Percentiles rank a stretch among this genome's conserved stretches.
These are phyloP conservation scores for Ennomos erosarius DNA, from an alignment of 2,888 invertebrate genomes.

Conservation along the genomic window DNA sequence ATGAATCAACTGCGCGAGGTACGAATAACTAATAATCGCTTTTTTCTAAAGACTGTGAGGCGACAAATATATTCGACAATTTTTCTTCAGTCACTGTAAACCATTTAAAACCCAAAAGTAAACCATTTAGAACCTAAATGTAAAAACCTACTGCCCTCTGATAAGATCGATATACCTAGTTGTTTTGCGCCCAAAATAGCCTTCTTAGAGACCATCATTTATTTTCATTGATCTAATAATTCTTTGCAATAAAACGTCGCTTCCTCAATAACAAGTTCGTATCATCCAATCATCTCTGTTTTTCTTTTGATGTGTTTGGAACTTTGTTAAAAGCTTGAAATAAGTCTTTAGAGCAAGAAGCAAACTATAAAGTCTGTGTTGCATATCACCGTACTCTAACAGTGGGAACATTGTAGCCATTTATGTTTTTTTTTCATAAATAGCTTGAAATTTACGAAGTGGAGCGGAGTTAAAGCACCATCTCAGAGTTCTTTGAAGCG, in stretches of 20 bases:
- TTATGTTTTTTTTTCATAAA: conserved; percentile 24
- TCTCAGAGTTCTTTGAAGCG: conserved; percentile 25
- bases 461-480: conserved; percentile 19
- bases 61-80: too few species aligned
- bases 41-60: too few species aligned
- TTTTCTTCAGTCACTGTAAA: too few species aligned
- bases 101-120: too few species aligned
- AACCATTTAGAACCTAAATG: too few species aligned
- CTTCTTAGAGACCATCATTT: not conserved
- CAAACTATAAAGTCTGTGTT: conserved; percentile 19
- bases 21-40: too few species aligned
- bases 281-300: not conserved
- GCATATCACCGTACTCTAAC: conserved; percentile 23
- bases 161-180: too few species aligned
- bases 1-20: conserved; percentile 21
- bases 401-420: conserved; percentile 23
- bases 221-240: conserved; percentile 3
- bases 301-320: conserved; percentile 14
- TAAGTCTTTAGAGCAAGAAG: conserved; percentile 6
- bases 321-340: conserved; percentile 7
- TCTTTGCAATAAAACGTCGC: not conserved
- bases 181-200: not conserved
- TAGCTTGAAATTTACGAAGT: conserved; percentile 29
- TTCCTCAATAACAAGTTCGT: conserved; percentile 3
- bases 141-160: too few species aligned